Percentiles rank a stretch among this genome's conserved stretches.
phyloP scores from a whole-genome alignment of 2,113 vertebrate genomes.

The Podarcis cretensis region DNA sequence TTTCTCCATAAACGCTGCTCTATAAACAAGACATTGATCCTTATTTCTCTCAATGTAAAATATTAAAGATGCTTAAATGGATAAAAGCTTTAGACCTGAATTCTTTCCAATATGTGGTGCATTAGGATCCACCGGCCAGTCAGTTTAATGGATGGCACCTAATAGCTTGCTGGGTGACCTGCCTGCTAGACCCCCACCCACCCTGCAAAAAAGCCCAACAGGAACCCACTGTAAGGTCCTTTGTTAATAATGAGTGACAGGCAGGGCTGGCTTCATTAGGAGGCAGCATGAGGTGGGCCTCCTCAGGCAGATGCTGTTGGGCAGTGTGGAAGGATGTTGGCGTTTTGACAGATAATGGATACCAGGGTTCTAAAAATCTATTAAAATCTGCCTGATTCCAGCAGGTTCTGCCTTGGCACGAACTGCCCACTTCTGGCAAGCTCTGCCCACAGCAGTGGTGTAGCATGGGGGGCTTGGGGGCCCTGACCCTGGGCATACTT shows the following conservation, averaged over 20 bases:
- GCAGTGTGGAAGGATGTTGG: too few species aligned
- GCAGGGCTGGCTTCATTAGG: not conserved
- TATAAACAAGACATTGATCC: constrained; percentile 73
- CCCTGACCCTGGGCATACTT: too few species aligned
- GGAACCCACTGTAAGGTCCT: not conserved
- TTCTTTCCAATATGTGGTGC: constrained; percentile 39
- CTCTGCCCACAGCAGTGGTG: too few species aligned
- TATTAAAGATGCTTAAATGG: constrained; percentile 77
- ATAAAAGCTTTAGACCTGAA: constrained; percentile 48
- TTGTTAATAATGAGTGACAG: not conserved
- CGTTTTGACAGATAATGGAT: not conserved
- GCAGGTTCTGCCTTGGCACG: too few species aligned
- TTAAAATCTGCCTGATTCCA: not conserved
- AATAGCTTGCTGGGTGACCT: not conserved
- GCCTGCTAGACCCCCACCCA: not conserved
- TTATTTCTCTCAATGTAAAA: constrained; percentile 67
- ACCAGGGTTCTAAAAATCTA: not conserved
- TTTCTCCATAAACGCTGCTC: constrained; percentile 52
- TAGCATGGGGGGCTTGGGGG: too few species aligned
- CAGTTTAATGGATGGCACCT: constrained; percentile 61
- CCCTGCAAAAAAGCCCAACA: not conserved
- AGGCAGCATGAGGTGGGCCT: too few species aligned
- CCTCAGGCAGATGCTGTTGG: too few species aligned
- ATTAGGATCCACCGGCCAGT: constrained; percentile 49
- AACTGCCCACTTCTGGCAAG: not conserved